These are phyloP conservation scores for Neodon shergylaensis DNA, from an alignment of 2,113 vertebrate genomes.

Conservation along the genomic window DNA sequence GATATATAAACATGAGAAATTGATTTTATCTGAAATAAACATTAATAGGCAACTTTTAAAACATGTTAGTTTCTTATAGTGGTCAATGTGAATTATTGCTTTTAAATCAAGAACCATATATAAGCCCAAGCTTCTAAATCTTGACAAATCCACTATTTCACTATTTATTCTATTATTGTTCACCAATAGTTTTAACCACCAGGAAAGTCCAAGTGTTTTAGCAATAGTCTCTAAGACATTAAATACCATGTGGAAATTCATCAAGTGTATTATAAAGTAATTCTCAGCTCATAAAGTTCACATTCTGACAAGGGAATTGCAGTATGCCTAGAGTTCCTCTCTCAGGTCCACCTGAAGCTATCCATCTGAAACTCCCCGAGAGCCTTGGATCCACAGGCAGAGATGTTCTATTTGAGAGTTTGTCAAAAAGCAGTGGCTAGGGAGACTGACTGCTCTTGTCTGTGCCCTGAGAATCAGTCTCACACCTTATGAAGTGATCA, in stretches of 20 bases:
- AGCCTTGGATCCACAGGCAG: background rate
- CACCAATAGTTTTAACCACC: constrained; percentile 25
- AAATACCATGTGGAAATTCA: constrained; percentile 8
- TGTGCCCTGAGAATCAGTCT: background rate
- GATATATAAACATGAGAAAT: background rate
- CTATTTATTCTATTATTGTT: background rate
- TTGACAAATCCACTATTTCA: background rate
- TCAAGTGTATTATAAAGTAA: background rate
- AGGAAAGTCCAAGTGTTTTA: background rate
- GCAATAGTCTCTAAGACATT: background rate
- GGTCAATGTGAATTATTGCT: background rate
- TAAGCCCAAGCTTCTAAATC: background rate
- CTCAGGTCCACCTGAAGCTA: background rate
- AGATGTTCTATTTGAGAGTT: background rate
- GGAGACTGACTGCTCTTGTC: background rate
- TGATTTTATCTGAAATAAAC: background rate
- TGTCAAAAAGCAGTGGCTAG: background rate
- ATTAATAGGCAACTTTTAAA: background rate
- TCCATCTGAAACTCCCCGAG: constrained; percentile 35
- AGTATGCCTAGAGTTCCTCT: background rate
- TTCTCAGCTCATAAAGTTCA: background rate
- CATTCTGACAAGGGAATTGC: background rate
- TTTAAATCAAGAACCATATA: background rate
- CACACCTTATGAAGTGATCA: constrained; percentile 19
- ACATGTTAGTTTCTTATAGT: background rate